A percentile compares a stretch with the other conserved stretches of the same genome.
phyloP scores from a whole-genome alignment of 2,888 invertebrate species.

The Sericinus montela region DNA sequence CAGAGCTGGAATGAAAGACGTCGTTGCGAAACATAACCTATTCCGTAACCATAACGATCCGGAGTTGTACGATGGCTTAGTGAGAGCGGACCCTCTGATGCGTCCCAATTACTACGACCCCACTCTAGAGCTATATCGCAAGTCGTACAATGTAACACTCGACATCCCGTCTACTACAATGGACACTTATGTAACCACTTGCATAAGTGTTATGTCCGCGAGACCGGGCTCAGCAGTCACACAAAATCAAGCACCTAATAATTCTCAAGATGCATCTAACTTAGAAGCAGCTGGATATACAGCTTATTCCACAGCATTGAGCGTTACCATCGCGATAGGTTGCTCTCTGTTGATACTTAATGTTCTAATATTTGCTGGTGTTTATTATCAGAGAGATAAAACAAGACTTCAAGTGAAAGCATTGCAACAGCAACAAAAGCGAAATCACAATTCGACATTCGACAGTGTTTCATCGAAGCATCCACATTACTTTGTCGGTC shows the following conservation, averaged over 20 bases:
- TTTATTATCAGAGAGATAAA: constrained; percentile 90
- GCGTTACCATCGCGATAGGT: constrained; percentile 89
- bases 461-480: constrained; percentile 83
- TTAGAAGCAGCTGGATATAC: constrained; percentile 88
- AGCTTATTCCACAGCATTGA: constrained; percentile 86
- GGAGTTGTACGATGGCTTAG: constrained; percentile 92
- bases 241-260: constrained; percentile 69
- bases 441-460: constrained; percentile 75
- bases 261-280: constrained; percentile 87
- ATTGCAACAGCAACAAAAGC: constrained; percentile 85
- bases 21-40: constrained; percentile 92
- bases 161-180: constrained; percentile 76
- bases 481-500: constrained; percentile 88
- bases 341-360: constrained; percentile 89
- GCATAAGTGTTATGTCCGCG: constrained; percentile 85
- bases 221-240: constrained; percentile 80
- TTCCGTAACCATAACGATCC: constrained; percentile 94
- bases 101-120: constrained; percentile 82
- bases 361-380: constrained; percentile 90
- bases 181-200: constrained; percentile 83
- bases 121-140: constrained; percentile 80
- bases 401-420: constrained; percentile 88
- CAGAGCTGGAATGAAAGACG: constrained; percentile 93
- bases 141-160: constrained; percentile 78
- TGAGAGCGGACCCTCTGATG: constrained; percentile 89